phyloP scores from a whole-genome alignment of 2,888 invertebrate genomes.

The Drosophila yooni region DNA sequence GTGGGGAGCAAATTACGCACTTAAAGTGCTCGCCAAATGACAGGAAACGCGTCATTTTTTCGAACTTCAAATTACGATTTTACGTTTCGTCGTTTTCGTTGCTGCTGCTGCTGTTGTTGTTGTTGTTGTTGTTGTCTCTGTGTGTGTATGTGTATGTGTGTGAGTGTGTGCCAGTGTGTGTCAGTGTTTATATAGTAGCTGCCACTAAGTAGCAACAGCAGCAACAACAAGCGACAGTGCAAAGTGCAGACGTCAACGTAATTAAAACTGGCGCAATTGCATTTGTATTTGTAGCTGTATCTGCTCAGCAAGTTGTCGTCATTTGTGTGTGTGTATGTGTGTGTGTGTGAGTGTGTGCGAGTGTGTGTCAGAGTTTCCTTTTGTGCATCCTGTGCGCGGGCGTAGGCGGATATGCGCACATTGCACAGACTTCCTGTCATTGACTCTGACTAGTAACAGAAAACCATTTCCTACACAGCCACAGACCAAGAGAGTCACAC shows the following conservation, averaged over 20 bases:
- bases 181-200: constrained; percentile 66
- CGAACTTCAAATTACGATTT: constrained; percentile 81
- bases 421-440: constrained; percentile 77
- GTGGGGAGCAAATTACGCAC: constrained; percentile 82
- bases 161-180: constrained; percentile 12
- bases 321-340: constrained; percentile 2
- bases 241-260: constrained; percentile 71
- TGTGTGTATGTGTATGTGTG: constrained; percentile 13
- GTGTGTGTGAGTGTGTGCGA: constrained; percentile 4
- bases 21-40: constrained; percentile 81
- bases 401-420: constrained; percentile 76
- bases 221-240: constrained; percentile 44
- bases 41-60: constrained; percentile 82
- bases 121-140: constrained; percentile 18
- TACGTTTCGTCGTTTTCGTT: constrained; percentile 67
- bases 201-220: constrained; percentile 70
- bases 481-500: neutral
- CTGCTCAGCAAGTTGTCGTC: constrained; percentile 18
- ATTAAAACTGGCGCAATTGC: constrained; percentile 71
- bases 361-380: constrained; percentile 63
- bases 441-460: constrained; percentile 72
- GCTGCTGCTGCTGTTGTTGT: constrained; percentile 4
- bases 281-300: constrained; percentile 23
- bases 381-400: constrained; percentile 75
- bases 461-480: constrained; percentile 65